Evolutionary conservation across 2,797 vertebrate species (phyloP).

Genomic region (Todus mexicanus): DNA sequence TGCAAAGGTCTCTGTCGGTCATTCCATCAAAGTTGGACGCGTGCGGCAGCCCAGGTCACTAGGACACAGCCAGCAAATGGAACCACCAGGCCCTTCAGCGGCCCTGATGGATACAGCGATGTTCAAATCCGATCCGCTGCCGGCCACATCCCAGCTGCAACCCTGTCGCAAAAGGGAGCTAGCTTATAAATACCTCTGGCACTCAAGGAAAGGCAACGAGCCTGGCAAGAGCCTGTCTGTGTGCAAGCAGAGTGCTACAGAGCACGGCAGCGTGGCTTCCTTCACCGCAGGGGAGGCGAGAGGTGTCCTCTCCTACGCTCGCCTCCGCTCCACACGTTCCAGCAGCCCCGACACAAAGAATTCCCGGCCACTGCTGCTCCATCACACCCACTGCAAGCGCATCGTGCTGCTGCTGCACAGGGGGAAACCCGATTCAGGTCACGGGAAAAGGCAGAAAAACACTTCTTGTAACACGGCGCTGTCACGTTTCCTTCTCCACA

Average conservation of each 20-base stretch:
- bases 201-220: background rate
- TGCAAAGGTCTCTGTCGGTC: background rate
- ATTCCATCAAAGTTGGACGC: fast-evolving
- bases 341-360: conserved; percentile 70
- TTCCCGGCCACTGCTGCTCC: conserved; percentile 77
- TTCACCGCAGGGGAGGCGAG: background rate
- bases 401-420: conserved; percentile 59
- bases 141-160: fast-evolving
- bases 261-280: background rate
- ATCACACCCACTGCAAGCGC: conserved; percentile 76
- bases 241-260: fast-evolving
- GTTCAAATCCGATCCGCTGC: fast-evolving
- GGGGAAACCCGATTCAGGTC: conserved; percentile 78
- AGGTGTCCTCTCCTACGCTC: background rate
- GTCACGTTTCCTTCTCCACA: background rate
- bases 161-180: background rate
- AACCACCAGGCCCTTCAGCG: background rate
- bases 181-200: background rate
- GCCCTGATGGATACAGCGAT: fast-evolving
- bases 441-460: conserved; percentile 68
- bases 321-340: conserved; percentile 63
- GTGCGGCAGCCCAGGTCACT: background rate
- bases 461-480: background rate
- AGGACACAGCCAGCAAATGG: background rate
- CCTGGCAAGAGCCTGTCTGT: background rate